A percentile compares a stretch with the other conserved stretches of the same genome.
Conservation (phyloP, 92 coral and sea anemone species). For the Umimayanthus kanabou region DNA sequence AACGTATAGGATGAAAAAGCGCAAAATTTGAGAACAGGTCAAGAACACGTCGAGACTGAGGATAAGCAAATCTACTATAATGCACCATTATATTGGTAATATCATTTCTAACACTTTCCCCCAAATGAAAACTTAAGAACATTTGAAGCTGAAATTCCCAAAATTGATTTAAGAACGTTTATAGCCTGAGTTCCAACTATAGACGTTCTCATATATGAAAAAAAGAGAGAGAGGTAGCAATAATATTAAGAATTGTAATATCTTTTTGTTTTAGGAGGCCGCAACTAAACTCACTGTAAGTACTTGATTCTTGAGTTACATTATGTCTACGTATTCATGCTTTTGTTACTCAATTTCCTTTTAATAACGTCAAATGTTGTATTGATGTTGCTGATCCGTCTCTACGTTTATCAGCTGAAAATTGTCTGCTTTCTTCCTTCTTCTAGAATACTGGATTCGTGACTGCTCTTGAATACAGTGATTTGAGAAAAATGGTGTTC, state of each 20-base stretch:
- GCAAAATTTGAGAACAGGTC: no score
- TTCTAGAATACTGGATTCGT: slow-evolving; percentile 92
- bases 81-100: no score
- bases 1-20: no score
- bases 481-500: slow-evolving; percentile 90
- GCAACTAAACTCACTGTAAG: slow-evolving; percentile 91
- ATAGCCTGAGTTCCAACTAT: neutral
- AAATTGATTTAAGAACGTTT: neutral
- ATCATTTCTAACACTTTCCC: no score
- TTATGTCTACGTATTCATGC: neutral
- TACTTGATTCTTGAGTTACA: neutral
- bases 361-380: neutral
- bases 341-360: neutral
- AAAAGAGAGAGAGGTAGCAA: neutral
- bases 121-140: no score
- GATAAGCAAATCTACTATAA: neutral
- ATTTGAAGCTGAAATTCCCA: no score
- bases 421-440: neutral
- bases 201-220: neutral
- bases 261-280: slow-evolving; percentile 72
- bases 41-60: no score
- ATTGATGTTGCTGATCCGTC: neutral
- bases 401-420: neutral
- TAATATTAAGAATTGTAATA: neutral
- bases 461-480: slow-evolving; percentile 98